Evolutionary conservation across 2,113 vertebrate species (phyloP).

Genomic region (Centropristis striata): DNA sequence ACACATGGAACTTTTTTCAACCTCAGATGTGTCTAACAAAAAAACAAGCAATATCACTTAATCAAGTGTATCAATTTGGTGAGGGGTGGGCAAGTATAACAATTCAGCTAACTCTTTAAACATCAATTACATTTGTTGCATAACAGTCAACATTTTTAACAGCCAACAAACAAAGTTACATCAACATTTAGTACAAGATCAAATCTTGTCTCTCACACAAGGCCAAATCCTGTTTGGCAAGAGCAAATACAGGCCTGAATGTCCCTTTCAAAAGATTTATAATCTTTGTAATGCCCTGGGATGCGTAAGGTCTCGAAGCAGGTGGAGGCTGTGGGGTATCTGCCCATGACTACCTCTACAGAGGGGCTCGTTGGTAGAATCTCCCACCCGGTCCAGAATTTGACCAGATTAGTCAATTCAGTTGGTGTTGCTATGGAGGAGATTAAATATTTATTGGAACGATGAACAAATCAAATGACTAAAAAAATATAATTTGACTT

Average conservation of each 20-base stretch:
- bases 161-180: too few relatives aligned
- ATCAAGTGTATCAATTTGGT: too few relatives aligned
- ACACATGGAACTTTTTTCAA: too few relatives aligned
- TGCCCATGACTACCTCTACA: background rate
- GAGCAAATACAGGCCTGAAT: background rate
- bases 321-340: constrained; percentile 18
- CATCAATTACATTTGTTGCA: too few relatives aligned
- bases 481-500: background rate
- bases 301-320: constrained; percentile 18
- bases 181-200: too few relatives aligned
- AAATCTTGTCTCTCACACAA: background rate
- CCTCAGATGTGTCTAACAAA: too few relatives aligned
- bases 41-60: too few relatives aligned
- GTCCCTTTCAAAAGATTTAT: constrained; percentile 4
- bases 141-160: too few relatives aligned
- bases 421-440: constrained; percentile 2
- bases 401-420: background rate
- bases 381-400: constrained; percentile 31
- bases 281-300: constrained; percentile 12
- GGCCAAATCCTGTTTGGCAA: constrained; percentile 9
- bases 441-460: too few relatives aligned
- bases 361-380: background rate
- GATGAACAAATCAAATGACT: too few relatives aligned
- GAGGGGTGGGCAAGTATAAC: too few relatives aligned
- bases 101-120: too few relatives aligned